phyloP scores from a whole-genome alignment of 2,113 vertebrate species.

The Pluvianellus socialis region DNA sequence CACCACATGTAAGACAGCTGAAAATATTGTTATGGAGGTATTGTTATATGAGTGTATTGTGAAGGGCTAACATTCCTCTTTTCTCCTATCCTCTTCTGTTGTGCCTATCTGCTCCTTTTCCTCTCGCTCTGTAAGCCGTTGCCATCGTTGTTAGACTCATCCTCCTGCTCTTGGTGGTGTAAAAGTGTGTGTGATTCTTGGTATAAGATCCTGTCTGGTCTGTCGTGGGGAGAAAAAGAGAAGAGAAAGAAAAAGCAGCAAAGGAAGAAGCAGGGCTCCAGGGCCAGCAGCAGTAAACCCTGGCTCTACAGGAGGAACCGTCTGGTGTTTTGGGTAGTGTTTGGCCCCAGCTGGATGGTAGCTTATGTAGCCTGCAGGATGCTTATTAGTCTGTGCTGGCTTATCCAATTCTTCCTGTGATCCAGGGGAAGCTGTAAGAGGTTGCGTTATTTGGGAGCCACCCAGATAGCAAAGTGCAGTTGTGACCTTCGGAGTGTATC shows the following conservation, averaged over 20 bases:
- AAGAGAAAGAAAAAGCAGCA: not conserved
- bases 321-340: not conserved
- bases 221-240: rapidly evolving
- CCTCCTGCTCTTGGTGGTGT: not conserved
- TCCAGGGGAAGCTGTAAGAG: not conserved
- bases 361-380: not conserved
- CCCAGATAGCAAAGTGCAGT: not conserved
- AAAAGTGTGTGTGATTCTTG: not conserved
- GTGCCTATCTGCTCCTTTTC: not conserved
- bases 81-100: not conserved
- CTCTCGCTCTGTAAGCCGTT: not conserved
- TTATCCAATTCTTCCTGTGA: not conserved
- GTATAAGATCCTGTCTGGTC: not conserved
- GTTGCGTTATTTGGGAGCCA: not conserved
- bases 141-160: not conserved
- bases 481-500: not conserved
- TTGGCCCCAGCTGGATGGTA: not conserved
- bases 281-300: not conserved
- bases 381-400: not conserved
- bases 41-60: rapidly evolving
- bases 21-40: not conserved
- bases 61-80: not conserved
- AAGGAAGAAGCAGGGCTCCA: not conserved
- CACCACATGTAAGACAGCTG: not conserved
- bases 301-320: not conserved